Evolutionary conservation across 2,888 invertebrate genomes (phyloP).

Genomic region (Ormyrus thymus): DNA sequence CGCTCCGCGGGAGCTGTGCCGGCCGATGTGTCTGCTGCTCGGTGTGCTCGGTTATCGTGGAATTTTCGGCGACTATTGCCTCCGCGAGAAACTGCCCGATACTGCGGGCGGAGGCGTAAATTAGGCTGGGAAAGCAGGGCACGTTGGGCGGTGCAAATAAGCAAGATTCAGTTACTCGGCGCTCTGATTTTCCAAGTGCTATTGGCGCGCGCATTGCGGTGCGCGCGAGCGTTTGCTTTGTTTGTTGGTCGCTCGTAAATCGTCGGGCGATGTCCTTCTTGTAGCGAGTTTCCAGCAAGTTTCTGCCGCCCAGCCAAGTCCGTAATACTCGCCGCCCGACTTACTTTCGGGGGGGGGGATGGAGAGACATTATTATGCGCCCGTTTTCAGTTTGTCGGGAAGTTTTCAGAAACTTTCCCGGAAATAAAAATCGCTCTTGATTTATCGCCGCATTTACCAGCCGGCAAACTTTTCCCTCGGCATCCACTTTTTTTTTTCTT

Average conservation of each 20-base stretch:
- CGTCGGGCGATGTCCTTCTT: constrained; percentile 40
- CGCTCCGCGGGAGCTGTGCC: background rate
- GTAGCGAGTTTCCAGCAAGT: constrained; percentile 40
- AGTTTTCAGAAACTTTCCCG: constrained; percentile 37
- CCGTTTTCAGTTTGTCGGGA: constrained; percentile 46
- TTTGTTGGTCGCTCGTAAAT: constrained; percentile 48
- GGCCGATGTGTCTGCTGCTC: too few species aligned
- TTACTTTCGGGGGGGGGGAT: background rate
- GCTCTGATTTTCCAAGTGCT: background rate
- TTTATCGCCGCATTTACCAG: constrained; percentile 32
- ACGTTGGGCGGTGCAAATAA: too few species aligned
- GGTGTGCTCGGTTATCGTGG: too few species aligned
- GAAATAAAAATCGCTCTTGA: constrained; percentile 36
- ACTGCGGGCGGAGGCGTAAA: too few species aligned
- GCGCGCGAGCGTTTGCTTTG: constrained; percentile 18
- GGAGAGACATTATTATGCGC: constrained; percentile 46
- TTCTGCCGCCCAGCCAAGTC: constrained; percentile 7
- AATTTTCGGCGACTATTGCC: too few species aligned
- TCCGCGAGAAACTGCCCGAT: background rate
- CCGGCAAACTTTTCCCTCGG: background rate
- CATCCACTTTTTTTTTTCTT: constrained; percentile 12
- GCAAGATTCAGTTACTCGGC: background rate
- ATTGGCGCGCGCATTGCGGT: background rate
- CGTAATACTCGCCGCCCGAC: background rate
- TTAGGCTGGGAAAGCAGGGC: too few species aligned